Evolutionary conservation across 2,113 vertebrate species (phyloP).

Genomic region (Pseudolaguvia tuberculata): DNA sequence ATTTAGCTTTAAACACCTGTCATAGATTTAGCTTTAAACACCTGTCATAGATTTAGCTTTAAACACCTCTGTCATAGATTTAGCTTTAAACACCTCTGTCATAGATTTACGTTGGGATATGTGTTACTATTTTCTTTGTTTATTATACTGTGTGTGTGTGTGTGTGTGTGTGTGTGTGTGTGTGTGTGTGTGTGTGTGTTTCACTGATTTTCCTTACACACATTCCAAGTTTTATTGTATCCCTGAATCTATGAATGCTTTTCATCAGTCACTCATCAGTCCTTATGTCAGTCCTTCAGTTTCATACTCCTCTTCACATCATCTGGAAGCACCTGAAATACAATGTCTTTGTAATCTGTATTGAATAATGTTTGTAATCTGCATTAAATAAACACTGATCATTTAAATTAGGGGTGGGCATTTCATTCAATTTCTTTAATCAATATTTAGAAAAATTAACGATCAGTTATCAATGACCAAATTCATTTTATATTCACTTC

Average conservation of each 20-base stretch:
- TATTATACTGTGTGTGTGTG: too few species aligned
- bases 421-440: too few species aligned
- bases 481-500: too few species aligned
- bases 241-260: constrained; percentile 26
- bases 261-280: constrained; percentile 4
- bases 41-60: neutral
- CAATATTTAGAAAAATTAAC: too few species aligned
- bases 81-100: constrained; percentile 3
- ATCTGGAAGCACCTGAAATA: neutral
- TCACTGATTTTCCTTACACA: constrained; percentile 1
- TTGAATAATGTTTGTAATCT: neutral
- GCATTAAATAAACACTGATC: neutral
- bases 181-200: neutral
- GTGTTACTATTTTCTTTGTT: too few species aligned
- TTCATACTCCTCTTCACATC: neutral
- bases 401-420: too few species aligned
- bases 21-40: too few species aligned
- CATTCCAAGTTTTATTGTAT: constrained; percentile 13
- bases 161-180: neutral
- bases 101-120: neutral
- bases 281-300: constrained; percentile 12
- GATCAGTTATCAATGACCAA: too few species aligned
- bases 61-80: too few species aligned
- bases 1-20: too few species aligned
- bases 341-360: too few species aligned